These are phyloP conservation scores for Bovichtus diacanthus DNA, from an alignment of 2,797 vertebrate species.

Conservation along the genomic window DNA sequence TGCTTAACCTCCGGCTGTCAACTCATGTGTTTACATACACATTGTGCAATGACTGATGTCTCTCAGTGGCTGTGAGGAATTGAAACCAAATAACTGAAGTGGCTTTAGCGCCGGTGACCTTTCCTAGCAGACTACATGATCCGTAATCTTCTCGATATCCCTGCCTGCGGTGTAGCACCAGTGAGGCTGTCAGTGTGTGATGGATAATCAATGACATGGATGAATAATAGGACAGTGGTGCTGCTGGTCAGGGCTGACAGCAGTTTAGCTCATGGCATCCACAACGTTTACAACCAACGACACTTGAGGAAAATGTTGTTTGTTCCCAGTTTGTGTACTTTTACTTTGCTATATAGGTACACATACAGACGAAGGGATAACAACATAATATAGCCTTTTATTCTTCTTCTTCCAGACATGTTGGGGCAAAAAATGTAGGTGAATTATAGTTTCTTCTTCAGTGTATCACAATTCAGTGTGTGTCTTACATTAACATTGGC, in stretches of 20 bases:
- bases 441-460: neutral
- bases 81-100: conserved; percentile 10
- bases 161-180: conserved; percentile 11
- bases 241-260: conserved; percentile 2
- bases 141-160: conserved; percentile 24
- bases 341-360: neutral
- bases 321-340: neutral
- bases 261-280: conserved; percentile 17
- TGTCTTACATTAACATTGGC: neutral
- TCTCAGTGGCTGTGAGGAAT: conserved; percentile 3
- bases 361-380: neutral
- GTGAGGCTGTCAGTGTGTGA: conserved; percentile 35
- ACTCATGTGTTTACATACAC: neutral
- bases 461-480: neutral
- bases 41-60: conserved; percentile 9
- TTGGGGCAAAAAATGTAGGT: neutral
- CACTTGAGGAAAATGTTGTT: neutral
- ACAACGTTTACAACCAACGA: conserved; percentile 4
- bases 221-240: conserved; percentile 13
- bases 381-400: neutral
- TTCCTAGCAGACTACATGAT: conserved; percentile 21
- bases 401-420: neutral
- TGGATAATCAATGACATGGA: conserved; percentile 57
- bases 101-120: conserved; percentile 12
- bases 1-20: neutral